Evolutionary conservation across 2,888 invertebrate species (phyloP).

Genomic region (Allygus modestus): DNA sequence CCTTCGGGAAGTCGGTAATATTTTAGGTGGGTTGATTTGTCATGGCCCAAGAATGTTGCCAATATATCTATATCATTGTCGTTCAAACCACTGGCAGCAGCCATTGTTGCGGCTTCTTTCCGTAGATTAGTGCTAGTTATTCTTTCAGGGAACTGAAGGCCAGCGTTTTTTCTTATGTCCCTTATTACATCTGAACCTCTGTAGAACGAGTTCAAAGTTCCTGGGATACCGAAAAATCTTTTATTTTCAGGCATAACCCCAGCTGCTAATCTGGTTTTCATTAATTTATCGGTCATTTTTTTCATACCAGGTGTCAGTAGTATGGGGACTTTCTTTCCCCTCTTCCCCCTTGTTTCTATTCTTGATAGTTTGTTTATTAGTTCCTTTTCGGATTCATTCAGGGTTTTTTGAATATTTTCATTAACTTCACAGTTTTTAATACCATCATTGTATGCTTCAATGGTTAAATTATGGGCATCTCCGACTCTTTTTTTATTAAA

Average conservation of each 20-base stretch:
- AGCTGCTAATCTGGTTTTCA: background rate
- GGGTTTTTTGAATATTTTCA: background rate
- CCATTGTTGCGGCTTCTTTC: constrained; percentile 28
- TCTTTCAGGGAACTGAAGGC: background rate
- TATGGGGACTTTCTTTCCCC: background rate
- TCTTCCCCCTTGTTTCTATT: constrained; percentile 1
- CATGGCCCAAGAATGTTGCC: background rate
- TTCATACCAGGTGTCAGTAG: background rate
- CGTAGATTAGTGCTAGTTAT: background rate
- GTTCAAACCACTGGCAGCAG: background rate
- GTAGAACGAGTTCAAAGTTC: background rate
- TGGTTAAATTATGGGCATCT: background rate
- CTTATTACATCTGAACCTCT: constrained; percentile 8
- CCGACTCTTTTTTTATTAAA: background rate
- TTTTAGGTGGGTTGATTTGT: background rate
- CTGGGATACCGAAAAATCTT: no score
- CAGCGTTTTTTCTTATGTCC: background rate
- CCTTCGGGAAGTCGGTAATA: constrained; percentile 9
- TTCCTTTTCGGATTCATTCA: background rate
- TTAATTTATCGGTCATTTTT: background rate
- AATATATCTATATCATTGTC: background rate
- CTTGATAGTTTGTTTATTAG: background rate
- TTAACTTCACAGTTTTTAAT: background rate
- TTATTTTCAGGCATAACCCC: no score
- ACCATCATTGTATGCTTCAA: background rate